Evolutionary conservation across 1,140 invertebrate genomes (phyloP).

Genomic region (Eueides isabella): DNA sequence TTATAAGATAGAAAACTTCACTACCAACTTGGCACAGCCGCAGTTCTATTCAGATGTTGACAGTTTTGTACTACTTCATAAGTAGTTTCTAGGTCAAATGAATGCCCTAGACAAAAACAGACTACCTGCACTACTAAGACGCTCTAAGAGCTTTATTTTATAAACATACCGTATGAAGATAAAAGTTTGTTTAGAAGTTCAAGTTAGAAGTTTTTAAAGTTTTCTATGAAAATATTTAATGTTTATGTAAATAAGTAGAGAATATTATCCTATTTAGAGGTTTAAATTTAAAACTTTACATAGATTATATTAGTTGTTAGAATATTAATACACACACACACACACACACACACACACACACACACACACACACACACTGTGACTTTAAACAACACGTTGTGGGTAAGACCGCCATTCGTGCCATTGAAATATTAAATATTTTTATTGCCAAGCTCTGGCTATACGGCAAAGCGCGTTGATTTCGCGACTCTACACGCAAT

Average conservation of each 20-base stretch:
- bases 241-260: not conserved
- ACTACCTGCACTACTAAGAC: not conserved
- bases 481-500: no score
- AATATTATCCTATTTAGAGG: not conserved
- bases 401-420: no score
- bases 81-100: conserved; percentile 16
- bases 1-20: not conserved
- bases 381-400: no score
- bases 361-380: no score
- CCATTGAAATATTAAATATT: no score
- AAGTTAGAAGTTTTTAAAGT: not conserved
- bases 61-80: not conserved
- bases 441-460: no score
- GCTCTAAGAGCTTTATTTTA: conserved; percentile 1
- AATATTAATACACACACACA: no score
- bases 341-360: no score
- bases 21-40: not conserved
- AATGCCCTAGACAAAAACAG: conserved; percentile 1
- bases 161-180: not conserved
- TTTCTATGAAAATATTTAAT: not conserved
- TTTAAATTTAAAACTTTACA: no score
- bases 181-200: not conserved
- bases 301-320: no score
- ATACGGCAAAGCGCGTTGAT: no score
- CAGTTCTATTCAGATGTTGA: conserved; percentile 2